phyloP scores from a whole-genome alignment of 2,888 invertebrate genomes.

The Diadegma fenestrale region DNA sequence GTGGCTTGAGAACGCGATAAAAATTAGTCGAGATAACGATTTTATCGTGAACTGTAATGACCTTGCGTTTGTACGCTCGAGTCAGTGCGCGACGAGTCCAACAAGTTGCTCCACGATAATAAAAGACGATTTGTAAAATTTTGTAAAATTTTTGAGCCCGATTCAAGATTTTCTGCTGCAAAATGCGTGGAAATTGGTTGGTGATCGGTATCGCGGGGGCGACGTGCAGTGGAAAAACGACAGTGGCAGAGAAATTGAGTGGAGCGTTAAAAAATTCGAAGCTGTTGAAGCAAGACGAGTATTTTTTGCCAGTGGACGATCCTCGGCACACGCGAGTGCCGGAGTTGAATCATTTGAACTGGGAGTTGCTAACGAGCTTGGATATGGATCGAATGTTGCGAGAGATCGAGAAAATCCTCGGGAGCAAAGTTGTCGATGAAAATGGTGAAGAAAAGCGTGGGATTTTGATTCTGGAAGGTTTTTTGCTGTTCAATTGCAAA shows the following conservation, averaged over 20 bases:
- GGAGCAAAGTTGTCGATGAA: constrained; percentile 79
- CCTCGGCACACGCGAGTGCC: constrained; percentile 88
- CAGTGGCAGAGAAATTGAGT: constrained; percentile 87
- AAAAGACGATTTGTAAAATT: background rate
- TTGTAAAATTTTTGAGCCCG: background rate
- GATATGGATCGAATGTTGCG: constrained; percentile 90
- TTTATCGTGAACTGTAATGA: too few relatives aligned
- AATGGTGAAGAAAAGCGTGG: constrained; percentile 78
- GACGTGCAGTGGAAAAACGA: constrained; percentile 94
- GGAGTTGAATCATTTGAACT: constrained; percentile 91
- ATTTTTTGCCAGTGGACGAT: constrained; percentile 89
- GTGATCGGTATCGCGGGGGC: constrained; percentile 92
- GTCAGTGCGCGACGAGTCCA: background rate
- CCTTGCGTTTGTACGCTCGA: background rate
- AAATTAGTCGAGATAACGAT: too few relatives aligned
- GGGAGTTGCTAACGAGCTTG: constrained; percentile 90
- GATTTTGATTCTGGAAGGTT: constrained; percentile 91
- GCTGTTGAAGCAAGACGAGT: constrained; percentile 91
- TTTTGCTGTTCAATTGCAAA: constrained; percentile 90
- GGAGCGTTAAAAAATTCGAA: constrained; percentile 83
- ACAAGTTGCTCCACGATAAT: background rate
- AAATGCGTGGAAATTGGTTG: constrained; percentile 82
- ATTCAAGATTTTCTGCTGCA: background rate
- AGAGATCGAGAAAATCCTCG: constrained; percentile 86
- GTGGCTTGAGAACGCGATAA: too few relatives aligned